A percentile compares a stretch with the other conserved stretches of the same genome.
Conservation (phyloP, 2,113 vertebrate species). For the Sclerurus mexicanus region DNA sequence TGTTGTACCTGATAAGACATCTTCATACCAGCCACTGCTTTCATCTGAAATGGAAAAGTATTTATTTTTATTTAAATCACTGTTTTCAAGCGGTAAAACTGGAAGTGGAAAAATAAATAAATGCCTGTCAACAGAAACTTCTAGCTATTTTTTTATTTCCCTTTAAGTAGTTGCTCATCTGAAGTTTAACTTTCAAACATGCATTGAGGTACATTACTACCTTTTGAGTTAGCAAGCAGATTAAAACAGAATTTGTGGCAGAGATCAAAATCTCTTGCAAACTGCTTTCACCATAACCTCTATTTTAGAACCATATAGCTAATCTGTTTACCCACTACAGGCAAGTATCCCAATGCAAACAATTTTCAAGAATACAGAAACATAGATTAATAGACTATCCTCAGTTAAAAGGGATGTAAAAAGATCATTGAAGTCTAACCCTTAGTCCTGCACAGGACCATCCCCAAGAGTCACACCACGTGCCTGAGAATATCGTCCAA, state of each 20-base stretch:
- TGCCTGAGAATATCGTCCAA: too few species aligned
- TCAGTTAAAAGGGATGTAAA: not conserved
- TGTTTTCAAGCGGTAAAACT: not conserved
- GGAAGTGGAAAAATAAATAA: not conserved
- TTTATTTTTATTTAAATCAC: slow-evolving; percentile 22
- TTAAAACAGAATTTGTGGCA: not conserved
- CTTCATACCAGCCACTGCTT: slow-evolving; percentile 98
- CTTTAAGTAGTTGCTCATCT: not conserved
- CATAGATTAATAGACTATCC: not conserved
- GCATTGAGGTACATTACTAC: not conserved
- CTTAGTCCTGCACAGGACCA: not conserved
- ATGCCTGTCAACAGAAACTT: not conserved
- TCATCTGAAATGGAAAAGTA: slow-evolving; percentile 84
- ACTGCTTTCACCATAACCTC: not conserved
- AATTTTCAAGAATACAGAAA: not conserved
- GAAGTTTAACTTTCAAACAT: not conserved
- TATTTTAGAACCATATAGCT: not conserved
- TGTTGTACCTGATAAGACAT: slow-evolving; percentile 98
- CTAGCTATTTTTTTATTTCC: not conserved
- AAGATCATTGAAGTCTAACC: not conserved
- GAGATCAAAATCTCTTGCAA: not conserved
- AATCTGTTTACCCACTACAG: not conserved
- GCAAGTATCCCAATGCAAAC: not conserved
- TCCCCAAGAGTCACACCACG: too few species aligned
- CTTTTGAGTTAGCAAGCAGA: not conserved